Conservation (phyloP, 1,140 invertebrate species). For the Physella acuta region DNA sequence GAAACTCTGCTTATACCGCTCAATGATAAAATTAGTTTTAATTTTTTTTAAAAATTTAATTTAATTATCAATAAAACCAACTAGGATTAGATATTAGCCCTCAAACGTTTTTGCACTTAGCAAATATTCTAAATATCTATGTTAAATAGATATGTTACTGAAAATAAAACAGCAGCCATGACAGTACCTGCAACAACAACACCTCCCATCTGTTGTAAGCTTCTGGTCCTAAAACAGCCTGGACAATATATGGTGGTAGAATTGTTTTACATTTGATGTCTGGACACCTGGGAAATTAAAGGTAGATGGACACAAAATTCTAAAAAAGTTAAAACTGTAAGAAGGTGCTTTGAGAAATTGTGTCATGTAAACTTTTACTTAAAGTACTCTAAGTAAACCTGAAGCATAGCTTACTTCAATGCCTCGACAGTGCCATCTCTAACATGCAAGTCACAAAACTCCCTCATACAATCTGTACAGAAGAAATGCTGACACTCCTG, state of each 20-base stretch:
- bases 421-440: conserved; percentile 39
- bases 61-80: no score
- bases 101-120: no score
- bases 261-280: conserved; percentile 32
- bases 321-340: conserved; percentile 8
- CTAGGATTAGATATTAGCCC: no score
- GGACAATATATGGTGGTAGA: conserved; percentile 36
- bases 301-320: conserved; percentile 5
- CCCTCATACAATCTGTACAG: conserved; percentile 39
- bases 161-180: no score
- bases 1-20: no score
- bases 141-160: no score
- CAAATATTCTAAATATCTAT: no score
- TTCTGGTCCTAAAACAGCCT: conserved; percentile 31
- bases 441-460: conserved; percentile 38
- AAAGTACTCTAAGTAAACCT: no score
- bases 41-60: no score
- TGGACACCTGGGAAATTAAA: conserved; percentile 41
- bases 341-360: not conserved
- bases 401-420: conserved; percentile 35
- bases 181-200: conserved; percentile 39
- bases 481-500: conserved; percentile 38
- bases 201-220: conserved; percentile 39
- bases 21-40: no score
- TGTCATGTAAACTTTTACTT: not conserved